phyloP scores from a whole-genome alignment of 2,888 invertebrate genomes.

The Blera fallax region DNA sequence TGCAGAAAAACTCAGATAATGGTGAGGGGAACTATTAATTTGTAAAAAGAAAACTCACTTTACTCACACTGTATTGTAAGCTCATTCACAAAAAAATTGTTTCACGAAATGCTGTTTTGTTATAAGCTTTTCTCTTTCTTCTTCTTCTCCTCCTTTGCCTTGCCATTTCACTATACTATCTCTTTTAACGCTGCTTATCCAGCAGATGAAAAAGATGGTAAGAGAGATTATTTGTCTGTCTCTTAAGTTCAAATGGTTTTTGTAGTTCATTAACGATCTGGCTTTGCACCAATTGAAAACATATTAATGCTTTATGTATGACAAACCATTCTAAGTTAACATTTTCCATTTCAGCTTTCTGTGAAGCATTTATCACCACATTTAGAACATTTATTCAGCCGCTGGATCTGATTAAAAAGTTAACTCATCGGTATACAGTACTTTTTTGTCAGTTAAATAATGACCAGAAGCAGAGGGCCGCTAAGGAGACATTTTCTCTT shows the following conservation, averaged over 20 bases:
- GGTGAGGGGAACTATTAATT: conserved; percentile 77
- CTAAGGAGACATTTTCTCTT: conserved; percentile 94
- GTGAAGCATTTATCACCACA: conserved; percentile 98
- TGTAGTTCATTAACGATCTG: conserved; percentile 30
- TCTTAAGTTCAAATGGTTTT: conserved; percentile 29
- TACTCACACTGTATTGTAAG: background rate
- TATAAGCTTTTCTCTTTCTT: conserved; percentile 61
- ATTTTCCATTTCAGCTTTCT: conserved; percentile 77
- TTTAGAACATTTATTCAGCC: conserved; percentile 98
- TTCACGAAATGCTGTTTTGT: conserved; percentile 36
- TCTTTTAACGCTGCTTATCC: conserved; percentile 63
- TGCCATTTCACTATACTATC: conserved; percentile 56
- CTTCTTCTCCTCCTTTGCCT: conserved; percentile 50
- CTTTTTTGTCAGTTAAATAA: conserved; percentile 87
- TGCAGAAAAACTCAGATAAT: conserved; percentile 86
- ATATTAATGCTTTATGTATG: background rate
- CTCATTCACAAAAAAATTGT: conserved; percentile 1
- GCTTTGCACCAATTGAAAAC: conserved; percentile 28
- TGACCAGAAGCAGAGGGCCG: conserved; percentile 88
- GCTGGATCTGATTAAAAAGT: conserved; percentile 91
- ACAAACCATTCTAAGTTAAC: background rate
- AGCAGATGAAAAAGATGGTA: conserved; percentile 72
- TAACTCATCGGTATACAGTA: conserved; percentile 86
- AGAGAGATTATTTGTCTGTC: conserved; percentile 45
- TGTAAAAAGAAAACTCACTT: background rate